These are phyloP conservation scores for Anoncus sp. DNA, from an alignment of 2,888 invertebrate genomes.

Conservation along the genomic window DNA sequence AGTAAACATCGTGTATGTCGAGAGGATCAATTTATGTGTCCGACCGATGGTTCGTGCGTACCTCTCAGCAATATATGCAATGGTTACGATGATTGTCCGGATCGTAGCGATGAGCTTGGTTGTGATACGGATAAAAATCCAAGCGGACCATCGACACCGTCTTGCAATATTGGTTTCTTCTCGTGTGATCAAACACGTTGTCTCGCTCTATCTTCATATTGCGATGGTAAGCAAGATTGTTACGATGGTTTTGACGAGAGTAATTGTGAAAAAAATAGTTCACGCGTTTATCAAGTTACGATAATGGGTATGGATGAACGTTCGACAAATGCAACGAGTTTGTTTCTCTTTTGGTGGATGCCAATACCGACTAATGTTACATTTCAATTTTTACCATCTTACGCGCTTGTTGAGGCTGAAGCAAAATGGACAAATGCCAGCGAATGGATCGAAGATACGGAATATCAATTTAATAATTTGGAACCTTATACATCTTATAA, in stretches of 20 bases:
- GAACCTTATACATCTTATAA: constrained; percentile 91
- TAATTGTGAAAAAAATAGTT: constrained; percentile 85
- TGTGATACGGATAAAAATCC: constrained; percentile 77
- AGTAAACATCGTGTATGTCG: constrained; percentile 76
- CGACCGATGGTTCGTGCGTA: constrained; percentile 87
- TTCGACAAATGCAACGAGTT: constrained; percentile 86
- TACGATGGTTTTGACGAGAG: constrained; percentile 90
- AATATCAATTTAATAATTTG: constrained; percentile 87
- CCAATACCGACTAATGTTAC: constrained; percentile 81
- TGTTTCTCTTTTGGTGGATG: constrained; percentile 88
- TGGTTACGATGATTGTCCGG: constrained; percentile 84
- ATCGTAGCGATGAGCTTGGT: constrained; percentile 84
- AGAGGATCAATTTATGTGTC: constrained; percentile 85
- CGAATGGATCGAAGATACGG: constrained; percentile 87
- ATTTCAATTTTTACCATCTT: constrained; percentile 89
- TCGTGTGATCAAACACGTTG: constrained; percentile 87
- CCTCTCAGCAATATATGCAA: constrained; percentile 84
- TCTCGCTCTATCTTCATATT: constrained; percentile 86
- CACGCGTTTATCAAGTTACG: constrained; percentile 83
- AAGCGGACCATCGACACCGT: constrained; percentile 81
- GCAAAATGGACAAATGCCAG: constrained; percentile 86
- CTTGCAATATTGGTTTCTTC: constrained; percentile 85
- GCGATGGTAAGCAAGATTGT: constrained; percentile 89
- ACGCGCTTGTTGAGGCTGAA: constrained; percentile 83
- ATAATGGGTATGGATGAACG: constrained; percentile 88